phyloP scores from a whole-genome alignment of 2,888 invertebrate genomes.

The Mallateleia sp. region DNA sequence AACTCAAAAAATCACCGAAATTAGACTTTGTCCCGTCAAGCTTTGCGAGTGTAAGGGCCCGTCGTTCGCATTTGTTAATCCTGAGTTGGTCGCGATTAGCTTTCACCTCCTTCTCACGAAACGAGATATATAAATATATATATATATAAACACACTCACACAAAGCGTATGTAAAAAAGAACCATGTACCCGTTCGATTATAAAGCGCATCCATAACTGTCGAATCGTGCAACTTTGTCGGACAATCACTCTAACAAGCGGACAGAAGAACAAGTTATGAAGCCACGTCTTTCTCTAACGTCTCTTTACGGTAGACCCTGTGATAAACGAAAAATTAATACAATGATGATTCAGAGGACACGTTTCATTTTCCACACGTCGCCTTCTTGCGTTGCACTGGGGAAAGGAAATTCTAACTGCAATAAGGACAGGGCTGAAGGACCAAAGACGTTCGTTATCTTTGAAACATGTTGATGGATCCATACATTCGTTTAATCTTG shows the following conservation, averaged over 20 bases:
- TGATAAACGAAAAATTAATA: slow-evolving; percentile 54
- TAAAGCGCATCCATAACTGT: too few relatives aligned
- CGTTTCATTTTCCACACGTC: slow-evolving; percentile 30
- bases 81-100: slow-evolving; percentile 62
- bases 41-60: slow-evolving; percentile 60
- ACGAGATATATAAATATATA: slow-evolving; percentile 50
- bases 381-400: slow-evolving; percentile 4
- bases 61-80: slow-evolving; percentile 32
- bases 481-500: too few relatives aligned
- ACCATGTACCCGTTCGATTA: too few relatives aligned
- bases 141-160: slow-evolving; percentile 57
- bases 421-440: too few relatives aligned
- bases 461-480: too few relatives aligned
- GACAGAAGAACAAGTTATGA: slow-evolving; percentile 58
- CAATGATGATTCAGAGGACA: background rate
- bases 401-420: too few relatives aligned
- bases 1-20: slow-evolving; percentile 10
- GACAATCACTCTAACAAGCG: slow-evolving; percentile 71
- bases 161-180: slow-evolving; percentile 59
- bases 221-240: too few relatives aligned
- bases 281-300: slow-evolving; percentile 73
- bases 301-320: slow-evolving; percentile 73
- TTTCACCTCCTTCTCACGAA: slow-evolving; percentile 62
- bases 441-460: too few relatives aligned
- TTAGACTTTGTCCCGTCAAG: slow-evolving; percentile 46